Evolutionary conservation across 2,113 vertebrate species (phyloP).

Genomic region (Syrrhaptes paradoxus): DNA sequence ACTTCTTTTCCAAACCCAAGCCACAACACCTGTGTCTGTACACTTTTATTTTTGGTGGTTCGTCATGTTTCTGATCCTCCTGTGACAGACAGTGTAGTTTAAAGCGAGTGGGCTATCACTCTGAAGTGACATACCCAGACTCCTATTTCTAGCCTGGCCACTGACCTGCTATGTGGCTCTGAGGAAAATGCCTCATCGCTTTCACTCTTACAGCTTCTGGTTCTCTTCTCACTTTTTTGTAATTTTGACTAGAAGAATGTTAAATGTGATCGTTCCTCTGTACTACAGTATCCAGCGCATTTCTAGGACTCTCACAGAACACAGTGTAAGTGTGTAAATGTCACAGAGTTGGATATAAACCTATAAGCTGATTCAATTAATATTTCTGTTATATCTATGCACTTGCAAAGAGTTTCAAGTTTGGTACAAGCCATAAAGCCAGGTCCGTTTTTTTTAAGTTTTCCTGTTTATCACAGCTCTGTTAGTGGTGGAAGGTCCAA

Average conservation of each 20-base stretch:
- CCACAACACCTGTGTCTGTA: background rate
- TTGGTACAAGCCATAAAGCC: background rate
- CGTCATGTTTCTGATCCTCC: background rate
- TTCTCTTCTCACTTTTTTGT: background rate
- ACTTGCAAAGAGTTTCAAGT: background rate
- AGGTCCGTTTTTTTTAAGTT: background rate
- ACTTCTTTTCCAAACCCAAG: background rate
- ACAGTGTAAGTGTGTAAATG: background rate
- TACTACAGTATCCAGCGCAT: background rate
- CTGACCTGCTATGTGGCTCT: background rate
- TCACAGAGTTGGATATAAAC: background rate
- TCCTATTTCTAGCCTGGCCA: background rate
- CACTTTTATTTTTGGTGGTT: background rate
- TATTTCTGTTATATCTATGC: background rate
- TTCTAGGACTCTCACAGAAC: background rate
- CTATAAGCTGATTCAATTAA: background rate
- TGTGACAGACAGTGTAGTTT: background rate
- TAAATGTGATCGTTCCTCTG: background rate
- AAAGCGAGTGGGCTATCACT: background rate
- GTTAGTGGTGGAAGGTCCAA: background rate
- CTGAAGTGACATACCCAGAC: background rate
- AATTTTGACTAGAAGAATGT: background rate
- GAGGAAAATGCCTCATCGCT: background rate
- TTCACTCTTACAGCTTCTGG: background rate
- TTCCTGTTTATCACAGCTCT: background rate